Percentiles rank a stretch among this genome's conserved stretches.
phyloP scores from a whole-genome alignment of 2,113 vertebrate genomes.

The Murina feae region DNA sequence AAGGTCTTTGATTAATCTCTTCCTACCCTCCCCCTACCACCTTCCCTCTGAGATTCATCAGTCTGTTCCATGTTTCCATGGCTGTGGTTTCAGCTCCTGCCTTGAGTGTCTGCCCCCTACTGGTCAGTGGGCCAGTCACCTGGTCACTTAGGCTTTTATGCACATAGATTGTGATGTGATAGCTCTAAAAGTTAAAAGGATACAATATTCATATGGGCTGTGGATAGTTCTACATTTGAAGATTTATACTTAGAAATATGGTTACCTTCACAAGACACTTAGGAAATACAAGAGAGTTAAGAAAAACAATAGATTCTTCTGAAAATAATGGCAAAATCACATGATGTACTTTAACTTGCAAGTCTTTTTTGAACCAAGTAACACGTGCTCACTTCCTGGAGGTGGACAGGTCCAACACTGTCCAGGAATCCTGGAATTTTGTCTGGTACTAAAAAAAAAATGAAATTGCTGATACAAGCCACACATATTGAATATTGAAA shows the following conservation, averaged over 20 bases:
- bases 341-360: not conserved
- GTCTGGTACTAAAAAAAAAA: constrained; percentile 65
- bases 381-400: constrained; percentile 58
- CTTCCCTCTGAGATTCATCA: no score
- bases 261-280: not conserved
- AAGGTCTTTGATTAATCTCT: no score
- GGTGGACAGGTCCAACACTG: constrained; percentile 59
- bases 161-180: not conserved
- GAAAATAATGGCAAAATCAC: not conserved
- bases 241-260: not conserved
- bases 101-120: no score
- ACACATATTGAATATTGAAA: not conserved
- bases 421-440: constrained; percentile 60
- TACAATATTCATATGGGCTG: not conserved
- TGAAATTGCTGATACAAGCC: not conserved
- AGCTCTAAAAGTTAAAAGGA: not conserved
- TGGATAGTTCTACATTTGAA: not conserved
- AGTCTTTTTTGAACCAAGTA: not conserved
- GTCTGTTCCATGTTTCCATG: no score
- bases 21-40: accelerated
- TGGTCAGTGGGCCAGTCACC: no score
- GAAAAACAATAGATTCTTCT: not conserved
- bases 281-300: not conserved
- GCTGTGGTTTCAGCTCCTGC: no score
- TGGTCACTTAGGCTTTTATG: no score